A percentile compares a stretch with the other conserved stretches of the same genome.
Conservation (phyloP, 2,888 invertebrate species). For the Clunio marinus region DNA sequence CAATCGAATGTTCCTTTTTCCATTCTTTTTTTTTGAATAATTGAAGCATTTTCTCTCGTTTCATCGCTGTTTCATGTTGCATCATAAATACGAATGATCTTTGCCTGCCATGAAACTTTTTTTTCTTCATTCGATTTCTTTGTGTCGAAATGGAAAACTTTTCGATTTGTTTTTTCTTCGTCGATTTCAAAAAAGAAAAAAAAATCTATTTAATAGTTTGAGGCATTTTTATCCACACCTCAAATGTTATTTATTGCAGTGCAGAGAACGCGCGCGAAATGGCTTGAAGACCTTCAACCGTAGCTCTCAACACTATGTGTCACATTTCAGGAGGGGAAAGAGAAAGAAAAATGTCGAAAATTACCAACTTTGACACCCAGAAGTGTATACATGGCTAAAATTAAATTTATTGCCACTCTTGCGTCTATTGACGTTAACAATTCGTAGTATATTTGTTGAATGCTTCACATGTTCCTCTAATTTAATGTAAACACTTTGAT, state of each 20-base stretch:
- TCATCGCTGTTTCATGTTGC: too few relatives aligned
- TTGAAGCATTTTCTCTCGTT: too few relatives aligned
- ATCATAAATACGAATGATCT: too few relatives aligned
- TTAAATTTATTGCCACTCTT: neutral
- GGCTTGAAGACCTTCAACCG: neutral
- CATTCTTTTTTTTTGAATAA: too few relatives aligned
- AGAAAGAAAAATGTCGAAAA: neutral
- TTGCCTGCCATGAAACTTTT: neutral
- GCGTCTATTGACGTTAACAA: neutral
- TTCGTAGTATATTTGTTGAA: conserved; percentile 3
- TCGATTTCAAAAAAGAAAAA: too few relatives aligned
- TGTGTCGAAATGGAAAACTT: neutral
- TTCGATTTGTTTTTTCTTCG: too few relatives aligned
- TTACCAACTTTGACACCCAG: neutral
- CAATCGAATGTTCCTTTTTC: neutral
- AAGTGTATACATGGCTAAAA: neutral
- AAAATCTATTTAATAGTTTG: neutral
- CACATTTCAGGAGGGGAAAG: neutral
- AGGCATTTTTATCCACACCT: neutral
- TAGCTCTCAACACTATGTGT: neutral
- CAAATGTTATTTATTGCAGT: neutral
- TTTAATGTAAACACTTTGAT: neutral
- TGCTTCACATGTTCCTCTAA: neutral
- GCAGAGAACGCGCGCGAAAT: neutral
- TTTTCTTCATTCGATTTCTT: neutral